These are phyloP conservation scores for Plutella xylostella DNA, from an alignment of 2,888 invertebrate species.

Conservation along the genomic window DNA sequence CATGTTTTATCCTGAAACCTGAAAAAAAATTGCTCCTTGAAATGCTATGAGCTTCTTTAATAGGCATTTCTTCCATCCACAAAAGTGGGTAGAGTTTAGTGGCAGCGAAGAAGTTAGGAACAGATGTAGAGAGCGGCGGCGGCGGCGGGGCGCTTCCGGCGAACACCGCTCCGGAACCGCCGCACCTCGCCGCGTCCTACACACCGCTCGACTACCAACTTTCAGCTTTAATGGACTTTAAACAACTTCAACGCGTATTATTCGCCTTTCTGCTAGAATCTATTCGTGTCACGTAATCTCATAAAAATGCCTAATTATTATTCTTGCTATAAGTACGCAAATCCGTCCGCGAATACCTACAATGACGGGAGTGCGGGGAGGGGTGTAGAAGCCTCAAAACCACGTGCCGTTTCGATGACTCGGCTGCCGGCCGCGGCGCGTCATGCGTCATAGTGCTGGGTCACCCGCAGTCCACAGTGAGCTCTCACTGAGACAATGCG, in stretches of 20 bases:
- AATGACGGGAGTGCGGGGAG: background rate
- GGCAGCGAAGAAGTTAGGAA: background rate
- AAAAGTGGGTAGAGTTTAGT: no score
- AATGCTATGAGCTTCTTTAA: no score
- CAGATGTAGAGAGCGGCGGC: constrained; percentile 1
- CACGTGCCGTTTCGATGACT: background rate
- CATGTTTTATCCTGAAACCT: no score
- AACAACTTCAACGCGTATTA: constrained; percentile 1
- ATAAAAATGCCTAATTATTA: background rate
- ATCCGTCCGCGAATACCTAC: background rate
- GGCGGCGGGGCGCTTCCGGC: constrained; percentile 36
- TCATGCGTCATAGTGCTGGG: background rate
- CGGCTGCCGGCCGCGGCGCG: background rate
- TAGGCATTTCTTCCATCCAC: no score
- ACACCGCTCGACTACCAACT: background rate
- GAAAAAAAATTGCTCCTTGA: no score
- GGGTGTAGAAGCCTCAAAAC: background rate
- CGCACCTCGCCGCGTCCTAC: constrained; percentile 13
- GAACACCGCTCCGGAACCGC: constrained; percentile 33
- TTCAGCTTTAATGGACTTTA: constrained; percentile 5
- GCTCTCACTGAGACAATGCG: no score
- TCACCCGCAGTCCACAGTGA: background rate
- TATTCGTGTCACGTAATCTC: background rate
- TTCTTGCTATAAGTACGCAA: constrained; percentile 1
- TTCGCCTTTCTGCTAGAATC: background rate